phyloP scores from a whole-genome alignment of 2,113 vertebrate species.

The Lophura nycthemera region DNA sequence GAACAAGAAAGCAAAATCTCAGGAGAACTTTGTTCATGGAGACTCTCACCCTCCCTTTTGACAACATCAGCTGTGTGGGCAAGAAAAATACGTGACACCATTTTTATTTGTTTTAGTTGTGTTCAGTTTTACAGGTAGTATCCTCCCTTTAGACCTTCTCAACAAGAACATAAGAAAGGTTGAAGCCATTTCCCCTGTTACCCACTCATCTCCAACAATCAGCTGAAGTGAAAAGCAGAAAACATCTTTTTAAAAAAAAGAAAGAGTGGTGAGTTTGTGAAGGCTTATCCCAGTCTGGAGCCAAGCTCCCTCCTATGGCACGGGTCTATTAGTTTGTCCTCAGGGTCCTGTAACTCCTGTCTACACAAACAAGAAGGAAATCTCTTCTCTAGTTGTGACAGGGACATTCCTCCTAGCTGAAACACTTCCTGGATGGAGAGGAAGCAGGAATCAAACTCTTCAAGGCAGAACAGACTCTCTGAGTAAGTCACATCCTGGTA shows the following conservation, averaged over 20 bases:
- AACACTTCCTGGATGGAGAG: slow-evolving; percentile 3
- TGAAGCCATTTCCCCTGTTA: slow-evolving; percentile 40
- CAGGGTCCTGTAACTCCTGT: background rate
- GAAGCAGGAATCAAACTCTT: slow-evolving; percentile 61
- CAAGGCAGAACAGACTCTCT: slow-evolving; percentile 55
- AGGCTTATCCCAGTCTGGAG: slow-evolving; percentile 8
- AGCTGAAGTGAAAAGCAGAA: slow-evolving; percentile 41
- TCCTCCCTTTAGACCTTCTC: slow-evolving; percentile 69
- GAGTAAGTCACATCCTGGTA: slow-evolving; percentile 27
- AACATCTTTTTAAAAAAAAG: slow-evolving; percentile 33
- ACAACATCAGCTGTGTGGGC: background rate
- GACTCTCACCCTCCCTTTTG: background rate
- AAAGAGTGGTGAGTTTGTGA: background rate
- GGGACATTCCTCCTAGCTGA: background rate
- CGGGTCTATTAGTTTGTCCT: background rate
- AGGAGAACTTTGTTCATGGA: background rate
- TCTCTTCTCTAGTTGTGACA: background rate
- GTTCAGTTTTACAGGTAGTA: slow-evolving; percentile 65
- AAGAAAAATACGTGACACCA: background rate
- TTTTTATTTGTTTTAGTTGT: slow-evolving; percentile 64
- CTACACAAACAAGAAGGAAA: background rate
- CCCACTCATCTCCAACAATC: background rate
- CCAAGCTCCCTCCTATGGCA: slow-evolving; percentile 6
- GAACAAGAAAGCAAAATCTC: background rate
- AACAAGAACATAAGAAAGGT: slow-evolving; percentile 60